Conservation (phyloP, 2,888 invertebrate species). For the Andrena fulva region DNA sequence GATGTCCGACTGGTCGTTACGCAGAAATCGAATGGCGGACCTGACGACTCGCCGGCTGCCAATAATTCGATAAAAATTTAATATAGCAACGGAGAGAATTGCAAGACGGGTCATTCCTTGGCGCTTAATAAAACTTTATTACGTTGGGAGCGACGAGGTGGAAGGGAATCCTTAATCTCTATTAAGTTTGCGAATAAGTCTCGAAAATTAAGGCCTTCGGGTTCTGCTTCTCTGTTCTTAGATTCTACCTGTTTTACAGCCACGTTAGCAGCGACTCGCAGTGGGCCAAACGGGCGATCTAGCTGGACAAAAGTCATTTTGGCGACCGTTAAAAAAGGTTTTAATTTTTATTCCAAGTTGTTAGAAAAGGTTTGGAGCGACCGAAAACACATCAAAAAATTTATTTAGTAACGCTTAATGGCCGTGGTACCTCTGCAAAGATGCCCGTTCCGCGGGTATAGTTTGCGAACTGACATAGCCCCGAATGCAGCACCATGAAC, state of each 20-base stretch:
- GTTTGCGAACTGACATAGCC: no score
- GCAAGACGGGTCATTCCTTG: background rate
- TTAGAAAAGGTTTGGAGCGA: no score
- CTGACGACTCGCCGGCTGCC: background rate
- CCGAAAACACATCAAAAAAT: no score
- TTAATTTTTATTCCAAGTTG: no score
- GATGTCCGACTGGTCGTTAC: background rate
- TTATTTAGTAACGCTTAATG: no score
- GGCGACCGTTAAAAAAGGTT: no score
- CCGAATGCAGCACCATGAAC: no score
- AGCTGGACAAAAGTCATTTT: no score
- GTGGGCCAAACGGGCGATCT: no score
- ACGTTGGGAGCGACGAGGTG: background rate
- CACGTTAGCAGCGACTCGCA: no score
- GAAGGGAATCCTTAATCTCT: background rate
- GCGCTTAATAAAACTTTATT: slow-evolving; percentile 20
- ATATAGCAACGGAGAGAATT: background rate
- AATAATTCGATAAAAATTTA: slow-evolving; percentile 15
- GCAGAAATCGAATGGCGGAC: background rate
- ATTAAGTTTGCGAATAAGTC: background rate
- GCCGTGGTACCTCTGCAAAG: no score
- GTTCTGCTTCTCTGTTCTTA: background rate
- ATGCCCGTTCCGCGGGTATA: no score
- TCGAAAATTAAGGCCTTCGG: background rate
- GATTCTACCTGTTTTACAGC: background rate